Evolutionary conservation across 2,113 vertebrate genomes (phyloP), one percentile per base, ranked within the genome.

Genomic region (Ornithorhynchus anatinus): DNA sequence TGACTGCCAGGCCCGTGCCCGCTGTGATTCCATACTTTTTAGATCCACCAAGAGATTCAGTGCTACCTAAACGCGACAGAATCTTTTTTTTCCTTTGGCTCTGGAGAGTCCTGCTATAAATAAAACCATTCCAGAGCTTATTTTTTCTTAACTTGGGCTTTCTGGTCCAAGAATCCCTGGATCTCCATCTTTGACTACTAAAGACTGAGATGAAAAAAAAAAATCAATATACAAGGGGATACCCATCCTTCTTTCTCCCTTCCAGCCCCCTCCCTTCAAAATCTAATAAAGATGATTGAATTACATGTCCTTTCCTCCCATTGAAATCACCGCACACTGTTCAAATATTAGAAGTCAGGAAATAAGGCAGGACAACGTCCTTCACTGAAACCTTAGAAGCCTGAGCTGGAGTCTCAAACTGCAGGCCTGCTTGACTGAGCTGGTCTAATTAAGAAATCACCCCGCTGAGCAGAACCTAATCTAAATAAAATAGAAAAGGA

Each of bases 301-400:
- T 94, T 91, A 86, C 92, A 90, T 84, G 89, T 92, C 89, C 88
- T 90, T 92, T 92, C 88, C 89, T 94, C 88, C 84, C 86, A 89
- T 84, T 84, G 94, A 92, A 90, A 93, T 86, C 84, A 80, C 86
- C 51, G 76, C 84, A 74, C 89, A 51, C 89, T 40, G 84, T 90
- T 91, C 77, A 86, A 91, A 88, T 88, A 91, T 90, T 91, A 82
- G 90, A 93, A 91, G 92, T 95, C 95, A 96, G 96, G 95, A 97
- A 98, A 95, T 92, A 79, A 90, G 87, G 87, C 81, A 92, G 83
- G 94, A 94, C 94, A 95, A 93, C 93, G 95, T 97, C 95, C 95
- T 94, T 89, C 45, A 31, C n/a, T 88, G 95, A 96, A 98, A 97
- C 92, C 70, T 91, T 94, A 97, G 96, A 96, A 92, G 83, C 90